Conservation (phyloP, 2,113 vertebrate genomes). For the Hipposideros armiger region DNA sequence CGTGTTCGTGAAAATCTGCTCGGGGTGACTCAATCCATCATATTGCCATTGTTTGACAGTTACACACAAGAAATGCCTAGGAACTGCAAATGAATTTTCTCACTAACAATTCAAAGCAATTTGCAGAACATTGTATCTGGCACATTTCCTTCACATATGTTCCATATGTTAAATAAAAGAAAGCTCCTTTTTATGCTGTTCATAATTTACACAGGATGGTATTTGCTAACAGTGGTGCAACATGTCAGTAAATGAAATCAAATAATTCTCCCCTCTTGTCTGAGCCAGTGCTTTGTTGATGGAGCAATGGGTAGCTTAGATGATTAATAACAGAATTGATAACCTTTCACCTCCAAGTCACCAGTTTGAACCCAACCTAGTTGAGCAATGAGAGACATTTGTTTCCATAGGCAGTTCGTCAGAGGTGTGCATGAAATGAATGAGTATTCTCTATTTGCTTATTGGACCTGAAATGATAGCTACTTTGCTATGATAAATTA, state of each 20-base stretch:
- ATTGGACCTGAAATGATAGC: slow-evolving; percentile 66
- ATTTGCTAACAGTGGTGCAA: slow-evolving; percentile 7
- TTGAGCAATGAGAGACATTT: slow-evolving; percentile 69
- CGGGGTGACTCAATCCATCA: slow-evolving; percentile 64
- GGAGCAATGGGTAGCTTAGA: background rate
- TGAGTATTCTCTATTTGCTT: slow-evolving; percentile 57
- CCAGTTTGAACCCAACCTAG: slow-evolving; percentile 58
- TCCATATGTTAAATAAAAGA: slow-evolving; percentile 49
- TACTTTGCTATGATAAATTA: slow-evolving; percentile 37
- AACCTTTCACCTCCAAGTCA: slow-evolving; percentile 71
- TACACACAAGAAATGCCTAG: slow-evolving; percentile 24
- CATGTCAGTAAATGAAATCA: slow-evolving; percentile 39
- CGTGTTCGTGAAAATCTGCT: background rate
- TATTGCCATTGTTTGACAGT: slow-evolving; percentile 55
- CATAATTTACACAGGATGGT: slow-evolving; percentile 23
- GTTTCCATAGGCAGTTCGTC: slow-evolving; percentile 58
- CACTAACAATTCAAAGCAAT: slow-evolving; percentile 46
- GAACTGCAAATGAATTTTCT: slow-evolving; percentile 32
- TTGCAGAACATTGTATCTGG: background rate
- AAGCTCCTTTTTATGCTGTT: background rate
- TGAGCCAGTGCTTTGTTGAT: background rate
- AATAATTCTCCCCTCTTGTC: background rate
- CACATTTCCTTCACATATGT: slow-evolving; percentile 15
- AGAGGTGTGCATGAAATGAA: slow-evolving; percentile 46
- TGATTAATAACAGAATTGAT: slow-evolving; percentile 73